Evolutionary conservation across 2,888 invertebrate genomes (phyloP).

Genomic region (Hirtodrosophila duncani): DNA sequence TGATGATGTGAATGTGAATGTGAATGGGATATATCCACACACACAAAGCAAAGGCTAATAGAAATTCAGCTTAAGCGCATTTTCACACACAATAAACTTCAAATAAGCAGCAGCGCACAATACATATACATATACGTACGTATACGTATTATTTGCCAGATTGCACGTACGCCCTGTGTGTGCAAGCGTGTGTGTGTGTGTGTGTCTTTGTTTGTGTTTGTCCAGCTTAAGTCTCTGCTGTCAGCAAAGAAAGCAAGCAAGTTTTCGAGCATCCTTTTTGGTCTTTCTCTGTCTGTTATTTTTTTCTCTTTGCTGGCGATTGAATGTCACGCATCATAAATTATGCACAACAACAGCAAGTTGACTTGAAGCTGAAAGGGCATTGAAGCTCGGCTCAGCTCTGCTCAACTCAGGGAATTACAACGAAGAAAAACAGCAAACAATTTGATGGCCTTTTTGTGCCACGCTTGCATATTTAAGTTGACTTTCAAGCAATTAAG

Average conservation of each 20-base stretch:
- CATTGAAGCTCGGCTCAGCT: slow-evolving; percentile 3
- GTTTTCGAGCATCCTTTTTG: slow-evolving; percentile 30
- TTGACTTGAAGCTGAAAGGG: slow-evolving; percentile 54
- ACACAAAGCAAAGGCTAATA: slow-evolving; percentile 74
- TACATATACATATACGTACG: background rate
- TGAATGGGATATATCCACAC: slow-evolving; percentile 73
- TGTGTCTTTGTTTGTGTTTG: background rate
- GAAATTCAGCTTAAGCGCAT: slow-evolving; percentile 72
- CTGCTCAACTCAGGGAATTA: slow-evolving; percentile 10
- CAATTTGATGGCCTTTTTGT: too few relatives aligned
- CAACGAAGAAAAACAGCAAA: too few relatives aligned
- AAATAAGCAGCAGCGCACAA: slow-evolving; percentile 51
- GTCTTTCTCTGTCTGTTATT: too few relatives aligned
- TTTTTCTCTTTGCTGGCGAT: too few relatives aligned
- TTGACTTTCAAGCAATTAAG: too few relatives aligned
- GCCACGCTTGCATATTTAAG: too few relatives aligned
- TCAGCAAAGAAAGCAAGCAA: slow-evolving; percentile 12
- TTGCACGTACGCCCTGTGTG: too few relatives aligned
- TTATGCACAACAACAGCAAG: slow-evolving; percentile 66
- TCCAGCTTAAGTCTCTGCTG: slow-evolving; percentile 4
- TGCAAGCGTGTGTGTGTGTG: background rate
- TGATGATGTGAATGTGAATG: slow-evolving; percentile 76
- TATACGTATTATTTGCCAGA: too few relatives aligned
- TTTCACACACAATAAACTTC: slow-evolving; percentile 75
- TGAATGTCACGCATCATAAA: slow-evolving; percentile 74